Base-by-base conservation (phyloP, 35 echinoderm and acorn worm genomes). In the Diadema setosum region DNA sequence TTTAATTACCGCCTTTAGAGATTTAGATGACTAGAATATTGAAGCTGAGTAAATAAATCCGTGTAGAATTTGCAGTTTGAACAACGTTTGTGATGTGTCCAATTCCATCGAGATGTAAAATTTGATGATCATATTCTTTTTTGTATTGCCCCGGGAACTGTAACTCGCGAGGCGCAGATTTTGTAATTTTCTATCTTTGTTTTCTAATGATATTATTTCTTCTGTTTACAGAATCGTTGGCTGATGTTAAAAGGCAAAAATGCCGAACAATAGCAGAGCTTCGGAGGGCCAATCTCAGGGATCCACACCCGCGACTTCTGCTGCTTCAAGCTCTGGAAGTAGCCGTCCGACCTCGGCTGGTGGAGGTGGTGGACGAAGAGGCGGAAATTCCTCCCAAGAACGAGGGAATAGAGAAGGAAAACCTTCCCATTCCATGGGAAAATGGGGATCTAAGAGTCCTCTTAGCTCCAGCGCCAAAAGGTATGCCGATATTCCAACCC, bases 401-500 rank as follows among this genome's bases (percentile, higher is more conserved):
- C 39, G 73, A 78, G 73, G 83, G 8, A 27, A 64, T 23, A 60
- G 52, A 64, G 52, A 56, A 34, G 20, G 34, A 12, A 86, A 86
- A 86, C 83, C 83, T 15, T 27, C 58, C 25, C 61, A 40, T 3
- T 67, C 83, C 6, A 35, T 70, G 21, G 83, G 83, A 11, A 86
- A 86, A 86, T 42, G 57, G 39, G 50, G 21, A 14, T 42, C 34
- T 41, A 86, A 86, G 50, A 70, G 37, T 36, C 73, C 61, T 36
- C 59, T 86, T 31, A 86, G 83, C 61, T 65, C 83, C 24, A 86
- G 83, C 43, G 83, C 83, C 59, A 86, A 86, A 86, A 86, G 83
- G 83, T 86, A 65, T 44, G 40, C 73, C 73, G n/a, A 44, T 78
- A 42, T 70, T 70, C 36, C 15, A 29, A 18, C 58, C 58, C 39